phyloP scores from a whole-genome alignment of 1,140 invertebrate species.

The Penaeus indicus region DNA sequence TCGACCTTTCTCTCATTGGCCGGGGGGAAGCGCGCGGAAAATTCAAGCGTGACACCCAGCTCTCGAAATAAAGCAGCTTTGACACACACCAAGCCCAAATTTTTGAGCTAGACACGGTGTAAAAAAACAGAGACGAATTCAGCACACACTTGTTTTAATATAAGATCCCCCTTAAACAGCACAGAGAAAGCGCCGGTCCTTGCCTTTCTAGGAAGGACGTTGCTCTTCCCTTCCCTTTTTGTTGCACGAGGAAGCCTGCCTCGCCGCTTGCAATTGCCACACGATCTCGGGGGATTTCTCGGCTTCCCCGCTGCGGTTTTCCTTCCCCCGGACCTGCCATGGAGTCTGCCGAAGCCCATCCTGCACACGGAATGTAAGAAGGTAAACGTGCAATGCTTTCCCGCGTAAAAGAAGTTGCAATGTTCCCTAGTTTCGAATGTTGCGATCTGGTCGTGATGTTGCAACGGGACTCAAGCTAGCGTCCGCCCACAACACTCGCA shows the following conservation, averaged over 20 bases:
- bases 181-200: not conserved
- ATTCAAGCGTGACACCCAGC: slow-evolving; percentile 27
- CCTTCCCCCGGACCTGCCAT: not conserved
- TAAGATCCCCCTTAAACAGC: not conserved
- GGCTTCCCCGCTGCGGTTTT: slow-evolving; percentile 8
- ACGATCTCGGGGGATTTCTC: not conserved
- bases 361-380: slow-evolving; percentile 25
- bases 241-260: slow-evolving; percentile 57
- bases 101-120: not conserved
- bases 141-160: not conserved
- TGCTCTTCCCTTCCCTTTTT: slow-evolving; percentile 58
- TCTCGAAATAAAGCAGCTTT: not conserved
- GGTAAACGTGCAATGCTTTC: slow-evolving; percentile 5
- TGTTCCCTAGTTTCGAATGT: slow-evolving; percentile 30
- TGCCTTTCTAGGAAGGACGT: slow-evolving; percentile 20
- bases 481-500: slow-evolving; percentile 25
- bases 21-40: slow-evolving; percentile 43
- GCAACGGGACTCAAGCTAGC: slow-evolving; percentile 39
- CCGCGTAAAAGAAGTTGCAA: slow-evolving; percentile 30
- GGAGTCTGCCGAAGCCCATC: slow-evolving; percentile 23
- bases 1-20: slow-evolving; percentile 23
- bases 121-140: not conserved
- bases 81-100: not conserved
- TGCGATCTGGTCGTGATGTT: slow-evolving; percentile 35
- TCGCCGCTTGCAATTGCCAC: slow-evolving; percentile 52